Conservation (phyloP, 2,113 vertebrate genomes). For the Smithornis capensis region DNA sequence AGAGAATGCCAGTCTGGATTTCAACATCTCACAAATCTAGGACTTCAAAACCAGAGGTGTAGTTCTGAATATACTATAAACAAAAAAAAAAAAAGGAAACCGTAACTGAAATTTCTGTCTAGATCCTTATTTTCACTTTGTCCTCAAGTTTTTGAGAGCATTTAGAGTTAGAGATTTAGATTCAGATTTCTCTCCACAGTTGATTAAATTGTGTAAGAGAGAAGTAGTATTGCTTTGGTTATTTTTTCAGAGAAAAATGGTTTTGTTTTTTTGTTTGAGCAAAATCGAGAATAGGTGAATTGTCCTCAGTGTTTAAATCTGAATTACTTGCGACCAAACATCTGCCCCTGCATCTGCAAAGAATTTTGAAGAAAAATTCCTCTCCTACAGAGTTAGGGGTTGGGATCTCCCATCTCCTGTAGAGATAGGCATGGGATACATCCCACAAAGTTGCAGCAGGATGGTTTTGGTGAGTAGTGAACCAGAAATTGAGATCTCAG, state of each 20-base stretch:
- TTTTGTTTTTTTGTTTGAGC: neutral
- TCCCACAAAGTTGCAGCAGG: neutral
- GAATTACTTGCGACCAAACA: neutral
- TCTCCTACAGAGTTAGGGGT: neutral
- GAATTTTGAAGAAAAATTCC: neutral
- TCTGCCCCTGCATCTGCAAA: neutral
- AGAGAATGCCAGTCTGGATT: neutral
- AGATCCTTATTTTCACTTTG: neutral
- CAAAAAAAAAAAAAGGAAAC: neutral
- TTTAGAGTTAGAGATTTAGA: neutral
- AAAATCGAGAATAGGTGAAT: neutral
- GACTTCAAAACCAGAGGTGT: neutral
- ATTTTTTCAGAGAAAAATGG: neutral
- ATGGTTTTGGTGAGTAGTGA: neutral
- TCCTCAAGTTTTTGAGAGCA: neutral
- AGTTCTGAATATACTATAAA: neutral
- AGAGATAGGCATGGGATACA: neutral
- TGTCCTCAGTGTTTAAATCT: neutral
- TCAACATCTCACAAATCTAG: neutral
- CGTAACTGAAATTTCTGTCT: neutral
- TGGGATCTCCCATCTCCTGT: neutral
- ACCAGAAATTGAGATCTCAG: neutral
- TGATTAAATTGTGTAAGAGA: neutral
- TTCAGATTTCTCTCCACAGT: neutral
- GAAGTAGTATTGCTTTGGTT: neutral